Base-by-base conservation (phyloP, 2,888 invertebrate genomes). In the Lasioglossum villosulum region DNA sequence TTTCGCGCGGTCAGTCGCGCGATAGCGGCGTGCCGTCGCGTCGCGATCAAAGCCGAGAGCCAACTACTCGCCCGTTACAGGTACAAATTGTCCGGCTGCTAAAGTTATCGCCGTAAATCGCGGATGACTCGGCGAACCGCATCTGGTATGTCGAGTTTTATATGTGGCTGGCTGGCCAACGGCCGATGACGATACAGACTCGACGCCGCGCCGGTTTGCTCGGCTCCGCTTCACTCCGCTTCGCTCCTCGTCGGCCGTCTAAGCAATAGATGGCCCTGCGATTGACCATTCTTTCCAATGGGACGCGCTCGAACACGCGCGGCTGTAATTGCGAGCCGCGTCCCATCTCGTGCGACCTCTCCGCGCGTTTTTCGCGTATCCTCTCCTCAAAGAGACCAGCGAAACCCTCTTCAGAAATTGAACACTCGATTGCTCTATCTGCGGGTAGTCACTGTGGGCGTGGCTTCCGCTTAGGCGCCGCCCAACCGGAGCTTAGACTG, bases 71-170 rank as follows among this genome's bases (percentile, higher is more conserved):
- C 76, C 85, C 82, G 82, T 90, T 93, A 93, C 93, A 92, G 91
- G 92, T 93, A 93, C 93, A 94, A 93, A 94, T 94, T 93, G 93
- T 93, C 90, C 92, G 86, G 89, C 88, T 88, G 91, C 90, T 92
- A 93, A 92, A 93, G 92, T 94, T 92, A 93, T 94, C 93, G 92
- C 92, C 88, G 93, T 93, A 93, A 93, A 93, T 93, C 93, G 92
- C 91, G 89, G 91, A 93, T 92, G 93, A 94, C 92, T 93, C 90
- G 92, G 90, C 92, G 90, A 86, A 84, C 89, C 89, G 90, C 92
- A 92, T 93, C 93, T 93, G 93, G 93, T 93, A 93, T 93, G 94
- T 86, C 83, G 89, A 89, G 87, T 92, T 92, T 92, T 90, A 90
- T 84, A 86, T 76, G 88, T n/a, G 66, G 66, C 63, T 34, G 66